Evolutionary conservation across 2,113 vertebrate genomes (phyloP), one percentile per base, ranked within the genome.

Genomic region (Larimichthys crocea): DNA sequence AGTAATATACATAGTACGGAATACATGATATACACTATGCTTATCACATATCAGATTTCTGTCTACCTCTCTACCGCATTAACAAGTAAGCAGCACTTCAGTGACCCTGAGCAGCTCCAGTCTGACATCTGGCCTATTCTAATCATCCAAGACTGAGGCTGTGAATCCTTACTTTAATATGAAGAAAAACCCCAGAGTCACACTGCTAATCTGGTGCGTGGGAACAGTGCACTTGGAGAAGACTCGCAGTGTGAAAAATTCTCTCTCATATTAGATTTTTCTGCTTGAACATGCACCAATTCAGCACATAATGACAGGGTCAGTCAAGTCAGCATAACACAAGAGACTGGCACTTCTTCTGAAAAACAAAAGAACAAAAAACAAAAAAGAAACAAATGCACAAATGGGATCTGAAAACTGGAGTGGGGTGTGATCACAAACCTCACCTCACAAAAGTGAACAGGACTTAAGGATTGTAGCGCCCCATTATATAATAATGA

Each of bases 161-260:
- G 31, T 53, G 35, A 52, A 60, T 35, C 29, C 12, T 3, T 22
- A 26, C 65, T 55, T 29, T 29, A 29, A 42, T n/a, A 52, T 49
- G 46, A 50, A 68, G 29, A 55, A 69, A 57, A 68, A 31, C 4
- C 31, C 46, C 57, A 31, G n/a, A 20, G 48, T 65, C 35, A 53
- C 46, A 44, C 35, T 40, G 62, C 44, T 73, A 60, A 80, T 84
- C 20, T 77, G 65, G 20, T 35, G 73, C 5, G 24, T 65, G 31
- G 67, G 53, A 56, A 78, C 49, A 57, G 48, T 9, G 10, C 48
- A 55, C 74, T 12, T 24, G 29, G 22, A 48, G 29, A 35, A 24
- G 56, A 68, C 20, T 52, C 9, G 5, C 20, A 26, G 57, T 69
- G 46, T 61, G 65, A 61, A 40, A 61, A 24, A 42, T 2, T 20